These are phyloP conservation scores for Meta bourneti DNA, from an alignment of 2,888 invertebrate genomes.

Conservation along the genomic window DNA sequence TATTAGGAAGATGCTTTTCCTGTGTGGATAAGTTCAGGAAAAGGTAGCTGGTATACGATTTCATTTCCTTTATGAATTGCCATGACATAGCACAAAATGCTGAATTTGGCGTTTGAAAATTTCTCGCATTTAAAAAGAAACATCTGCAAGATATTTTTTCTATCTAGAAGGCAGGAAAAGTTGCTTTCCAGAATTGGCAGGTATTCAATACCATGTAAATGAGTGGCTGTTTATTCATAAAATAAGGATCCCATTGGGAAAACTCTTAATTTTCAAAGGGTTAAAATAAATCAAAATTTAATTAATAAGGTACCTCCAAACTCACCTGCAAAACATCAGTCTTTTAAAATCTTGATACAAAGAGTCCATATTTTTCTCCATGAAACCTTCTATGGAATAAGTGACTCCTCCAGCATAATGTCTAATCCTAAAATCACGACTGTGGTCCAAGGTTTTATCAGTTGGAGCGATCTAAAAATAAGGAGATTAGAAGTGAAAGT, in stretches of 20 bases:
- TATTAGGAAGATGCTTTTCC: too few species aligned
- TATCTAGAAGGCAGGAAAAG: too few species aligned
- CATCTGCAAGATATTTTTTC: too few species aligned
- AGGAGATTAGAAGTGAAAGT: too few species aligned
- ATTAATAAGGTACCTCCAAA: neutral
- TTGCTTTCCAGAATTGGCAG: too few species aligned
- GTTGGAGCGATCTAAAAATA: slow-evolving; percentile 80
- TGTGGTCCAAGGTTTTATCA: slow-evolving; percentile 82
- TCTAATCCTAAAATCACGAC: slow-evolving; percentile 83
- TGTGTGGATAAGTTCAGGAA: too few species aligned
- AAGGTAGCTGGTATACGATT: too few species aligned
- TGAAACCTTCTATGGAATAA: slow-evolving; percentile 93
- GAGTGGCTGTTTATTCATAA: neutral
- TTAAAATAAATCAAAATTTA: neutral
- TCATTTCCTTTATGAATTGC: too few species aligned
- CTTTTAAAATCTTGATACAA: slow-evolving; percentile 98
- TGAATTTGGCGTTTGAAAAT: too few species aligned
- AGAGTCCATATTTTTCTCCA: slow-evolving; percentile 98
- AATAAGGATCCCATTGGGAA: neutral
- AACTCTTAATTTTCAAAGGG: neutral
- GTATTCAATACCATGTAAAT: neutral
- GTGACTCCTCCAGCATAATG: slow-evolving; percentile 99
- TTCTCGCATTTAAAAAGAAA: too few species aligned
- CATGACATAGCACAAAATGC: too few species aligned
- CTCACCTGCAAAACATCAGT: slow-evolving; percentile 87